phyloP scores from a whole-genome alignment of 2,113 vertebrate species.

The Lichenostomus cassidix region DNA sequence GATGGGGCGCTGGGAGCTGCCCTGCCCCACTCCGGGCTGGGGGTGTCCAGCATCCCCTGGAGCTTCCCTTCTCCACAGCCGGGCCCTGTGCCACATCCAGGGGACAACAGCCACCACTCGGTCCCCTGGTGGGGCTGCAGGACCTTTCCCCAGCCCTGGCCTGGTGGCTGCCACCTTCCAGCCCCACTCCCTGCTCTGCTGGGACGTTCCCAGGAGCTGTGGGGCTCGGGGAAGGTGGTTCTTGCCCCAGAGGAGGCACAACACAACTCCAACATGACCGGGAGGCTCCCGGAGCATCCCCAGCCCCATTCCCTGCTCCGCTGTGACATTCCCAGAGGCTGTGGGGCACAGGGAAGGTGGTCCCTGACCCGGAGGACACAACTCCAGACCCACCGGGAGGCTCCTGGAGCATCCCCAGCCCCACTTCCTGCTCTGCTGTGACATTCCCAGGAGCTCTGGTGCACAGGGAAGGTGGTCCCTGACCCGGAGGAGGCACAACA shows the following conservation, averaged over 20 bases:
- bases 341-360: background rate
- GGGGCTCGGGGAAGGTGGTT: accelerated
- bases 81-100: background rate
- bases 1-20: background rate
- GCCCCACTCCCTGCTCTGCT: accelerated
- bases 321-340: background rate
- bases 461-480: no score
- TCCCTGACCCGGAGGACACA: no score
- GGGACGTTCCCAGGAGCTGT: background rate
- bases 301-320: background rate
- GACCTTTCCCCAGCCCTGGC: background rate
- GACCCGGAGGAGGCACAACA: no score
- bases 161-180: background rate
- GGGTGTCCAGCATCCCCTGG: accelerated
- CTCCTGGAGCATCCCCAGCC: background rate
- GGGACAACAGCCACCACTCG: accelerated
- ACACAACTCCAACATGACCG: background rate
- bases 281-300: background rate
- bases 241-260: background rate
- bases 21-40: accelerated
- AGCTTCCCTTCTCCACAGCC: background rate
- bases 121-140: background rate
- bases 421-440: no score
- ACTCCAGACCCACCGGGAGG: no score
- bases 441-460: no score